Base-by-base conservation (phyloP, 1,140 invertebrate species). In the Psix sp. region DNA sequence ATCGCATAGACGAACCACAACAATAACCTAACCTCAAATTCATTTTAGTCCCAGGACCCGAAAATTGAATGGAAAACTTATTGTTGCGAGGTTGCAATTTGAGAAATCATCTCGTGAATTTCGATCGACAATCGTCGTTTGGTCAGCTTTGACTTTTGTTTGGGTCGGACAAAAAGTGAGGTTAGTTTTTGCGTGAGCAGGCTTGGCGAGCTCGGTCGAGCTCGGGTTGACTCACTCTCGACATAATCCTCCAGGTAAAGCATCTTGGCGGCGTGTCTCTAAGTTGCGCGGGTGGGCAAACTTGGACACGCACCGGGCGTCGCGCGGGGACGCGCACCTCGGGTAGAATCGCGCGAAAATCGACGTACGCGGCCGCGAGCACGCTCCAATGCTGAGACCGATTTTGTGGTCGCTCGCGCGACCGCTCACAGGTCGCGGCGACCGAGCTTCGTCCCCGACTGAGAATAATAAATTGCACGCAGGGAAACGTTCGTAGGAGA, bases 191-290 rank as follows among this genome's bases (percentile, higher is more conserved):
- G 56, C 68, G 31, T 17, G 38, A 77, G 66, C 43, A 66, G 45
- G 59, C 48, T 67, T 45, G 60, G 52, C 51, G 49, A 67, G 14
- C 51, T 33, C 68, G 52, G 62, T 40, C 9, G 56, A 52, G 59
- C 18, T 54, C 20, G 35, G 73, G 75, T 77, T 62, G 81, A 93
- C 94, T 91, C 92, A 96, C 95, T 96, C 92, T 98, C 96, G 51
- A 98, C 89, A 88, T 97, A 98, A 91, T 98, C 96, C 88, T 98
- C 96, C 67, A 98, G 90, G 86, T 97, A 98, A 86, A 98, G 89
- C 96, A 98, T 96, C 82, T 83, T 92, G 71, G 59, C 38, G 48
- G 54, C 49, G 42, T 31, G 67, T 33, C 6, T 38, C 24, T 18
- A 1, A 6, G 33, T n/a, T 15, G 29, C 36, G 14, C 36, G 35